phyloP scores from a whole-genome alignment of 2,888 invertebrate species.

The Drosophila testacea region DNA sequence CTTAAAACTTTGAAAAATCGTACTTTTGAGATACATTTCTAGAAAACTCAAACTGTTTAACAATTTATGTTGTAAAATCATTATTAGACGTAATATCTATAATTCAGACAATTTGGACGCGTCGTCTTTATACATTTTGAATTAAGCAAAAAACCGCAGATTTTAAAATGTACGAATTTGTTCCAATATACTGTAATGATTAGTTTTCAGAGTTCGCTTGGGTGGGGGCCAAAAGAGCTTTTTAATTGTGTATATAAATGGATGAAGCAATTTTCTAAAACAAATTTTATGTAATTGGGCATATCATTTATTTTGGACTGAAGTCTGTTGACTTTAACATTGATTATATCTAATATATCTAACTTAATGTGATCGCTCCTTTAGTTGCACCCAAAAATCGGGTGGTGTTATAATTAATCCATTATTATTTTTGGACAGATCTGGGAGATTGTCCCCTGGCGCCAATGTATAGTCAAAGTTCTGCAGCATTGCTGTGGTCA shows the following conservation, averaged over 20 bases:
- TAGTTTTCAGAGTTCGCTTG: too few relatives aligned
- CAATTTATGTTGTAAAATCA: not conserved
- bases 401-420: conserved; percentile 87
- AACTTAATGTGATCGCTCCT: conserved; percentile 61
- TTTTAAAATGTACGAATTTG: too few relatives aligned
- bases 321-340: not conserved
- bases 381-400: conserved; percentile 87
- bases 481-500: conserved; percentile 88
- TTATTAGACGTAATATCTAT: too few relatives aligned
- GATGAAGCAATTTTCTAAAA: not conserved
- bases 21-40: not conserved
- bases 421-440: conserved; percentile 81
- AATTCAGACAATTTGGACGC: too few relatives aligned
- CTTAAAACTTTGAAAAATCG: not conserved
- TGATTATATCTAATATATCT: not conserved
- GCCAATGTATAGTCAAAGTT: conserved; percentile 87
- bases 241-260: too few relatives aligned
- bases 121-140: too few relatives aligned
- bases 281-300: not conserved
- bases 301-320: not conserved
- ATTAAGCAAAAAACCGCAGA: too few relatives aligned
- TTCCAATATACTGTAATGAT: too few relatives aligned
- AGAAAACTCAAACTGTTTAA: not conserved
- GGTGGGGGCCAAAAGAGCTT: too few relatives aligned
- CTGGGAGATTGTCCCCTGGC: conserved; percentile 86